Base-by-base conservation (phyloP, 2,888 invertebrate species). In the Coenonympha arcania region DNA sequence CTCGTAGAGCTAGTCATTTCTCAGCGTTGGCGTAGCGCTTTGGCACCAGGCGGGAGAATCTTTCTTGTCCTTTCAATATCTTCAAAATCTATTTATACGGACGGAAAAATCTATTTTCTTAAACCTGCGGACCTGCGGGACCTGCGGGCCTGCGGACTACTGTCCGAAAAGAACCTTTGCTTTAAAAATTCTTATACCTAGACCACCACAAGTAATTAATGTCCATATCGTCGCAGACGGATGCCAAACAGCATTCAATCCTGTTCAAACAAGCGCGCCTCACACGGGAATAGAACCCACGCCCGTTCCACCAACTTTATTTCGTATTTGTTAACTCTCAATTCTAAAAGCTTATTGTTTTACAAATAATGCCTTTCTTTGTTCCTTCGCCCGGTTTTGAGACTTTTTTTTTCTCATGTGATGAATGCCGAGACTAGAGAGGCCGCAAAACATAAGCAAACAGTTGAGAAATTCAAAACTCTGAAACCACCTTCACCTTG, bases 181-280 rank as follows among this genome's bases (percentile, higher is more conserved):
- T n/a, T n/a, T n/a, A n/a, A n/a, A n/a, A n/a, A n/a, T n/a, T n/a
- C n/a, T n/a, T n/a, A n/a, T 45, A 19, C 36, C 19, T 11, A 45
- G 36, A 36, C 22, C 36, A 28, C 39, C 26, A 44, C 30, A 54
- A 51, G 40, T 54, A 50, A 40, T 48, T 48, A 54, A 57, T 43
- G 54, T 49, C 45, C 46, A 55, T 76, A 79, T 79, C 76, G 75
- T 70, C 72, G 61, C 76, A 81, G 81, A 80, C 81, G 71, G 73
- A 71, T 68, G 65, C 60, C 75, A 81, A 81, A 81, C 76, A 82
- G 54, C 51, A 61, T 61, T 59, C 63, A 68, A 72, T 71, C 78
- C 80, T 75, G 61, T 65, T 56, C 65, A 79, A 80, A 82, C 51
- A 57, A 45, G 36, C 40, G 52, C 62, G 61, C 57, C 52, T 60